Conservation (phyloP, 2,797 vertebrate genomes). For the Lepus townsendii region DNA sequence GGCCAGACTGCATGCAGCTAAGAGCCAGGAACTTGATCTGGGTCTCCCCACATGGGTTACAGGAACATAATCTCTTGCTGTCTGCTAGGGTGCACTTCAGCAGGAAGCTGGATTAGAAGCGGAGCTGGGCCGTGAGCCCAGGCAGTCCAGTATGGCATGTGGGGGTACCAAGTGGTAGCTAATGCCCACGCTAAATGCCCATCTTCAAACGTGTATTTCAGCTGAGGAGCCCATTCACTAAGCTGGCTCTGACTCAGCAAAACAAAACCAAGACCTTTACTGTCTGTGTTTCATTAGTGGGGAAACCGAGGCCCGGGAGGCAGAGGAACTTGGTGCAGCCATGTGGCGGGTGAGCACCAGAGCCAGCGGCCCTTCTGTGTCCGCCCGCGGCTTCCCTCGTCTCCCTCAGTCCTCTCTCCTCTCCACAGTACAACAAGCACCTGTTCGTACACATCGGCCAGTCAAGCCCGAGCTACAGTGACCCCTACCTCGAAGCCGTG, state of each 20-base stretch:
- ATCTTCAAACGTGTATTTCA: not conserved
- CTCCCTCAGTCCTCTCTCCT: not conserved
- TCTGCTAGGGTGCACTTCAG: too few relatives aligned
- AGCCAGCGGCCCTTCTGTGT: not conserved
- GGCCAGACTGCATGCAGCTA: too few relatives aligned
- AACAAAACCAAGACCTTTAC: not conserved
- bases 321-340: not conserved
- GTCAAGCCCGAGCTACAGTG: conserved; percentile 94
- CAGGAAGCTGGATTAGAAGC: too few relatives aligned
- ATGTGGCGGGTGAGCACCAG: fast-evolving
- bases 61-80: too few relatives aligned
- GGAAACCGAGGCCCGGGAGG: not conserved
- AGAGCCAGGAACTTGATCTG: too few relatives aligned
- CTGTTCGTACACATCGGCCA: conserved; percentile 97
- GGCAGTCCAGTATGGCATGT: too few relatives aligned
- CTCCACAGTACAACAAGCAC: conserved; percentile 95
- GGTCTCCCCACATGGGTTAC: too few relatives aligned
- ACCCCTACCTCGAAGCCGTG: conserved; percentile 96
- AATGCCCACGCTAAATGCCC: too few relatives aligned
- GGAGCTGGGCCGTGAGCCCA: too few relatives aligned
- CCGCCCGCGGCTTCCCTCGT: fast-evolving
- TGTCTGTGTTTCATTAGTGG: not conserved
- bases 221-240: not conserved
- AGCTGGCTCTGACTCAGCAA: not conserved
- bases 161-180: too few relatives aligned